Evolutionary conservation across 2,113 vertebrate species (phyloP).

Genomic region (Pachyramphus minor): DNA sequence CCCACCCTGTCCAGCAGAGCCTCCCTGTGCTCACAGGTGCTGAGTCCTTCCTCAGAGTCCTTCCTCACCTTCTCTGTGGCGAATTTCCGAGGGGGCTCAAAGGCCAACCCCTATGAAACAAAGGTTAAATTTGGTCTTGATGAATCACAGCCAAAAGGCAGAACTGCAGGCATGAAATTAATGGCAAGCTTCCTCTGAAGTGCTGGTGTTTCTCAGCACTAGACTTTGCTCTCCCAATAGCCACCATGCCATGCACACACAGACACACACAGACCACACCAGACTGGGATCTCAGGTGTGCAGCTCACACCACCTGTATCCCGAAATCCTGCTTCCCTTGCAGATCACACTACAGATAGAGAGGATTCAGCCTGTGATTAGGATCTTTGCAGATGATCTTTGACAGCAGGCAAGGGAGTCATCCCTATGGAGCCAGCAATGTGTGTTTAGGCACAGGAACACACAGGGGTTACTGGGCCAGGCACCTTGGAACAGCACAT

Average conservation of each 20-base stretch:
- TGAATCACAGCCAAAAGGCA: not conserved
- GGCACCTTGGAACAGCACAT: not conserved
- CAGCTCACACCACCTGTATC: not conserved
- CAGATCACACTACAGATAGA: slow-evolving; percentile 6
- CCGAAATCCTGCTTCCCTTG: slow-evolving; percentile 24
- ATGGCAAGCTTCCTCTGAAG: not conserved
- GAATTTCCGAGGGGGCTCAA: not conserved
- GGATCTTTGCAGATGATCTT: not conserved
- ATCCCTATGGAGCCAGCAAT: not conserved
- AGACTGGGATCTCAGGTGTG: not conserved
- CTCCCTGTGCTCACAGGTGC: fast-evolving
- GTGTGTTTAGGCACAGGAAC: not conserved
- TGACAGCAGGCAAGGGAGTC: not conserved
- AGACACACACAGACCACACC: not conserved
- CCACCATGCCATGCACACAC: not conserved
- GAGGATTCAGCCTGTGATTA: not conserved
- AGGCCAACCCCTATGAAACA: not conserved
- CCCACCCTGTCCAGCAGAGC: not conserved
- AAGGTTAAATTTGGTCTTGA: not conserved
- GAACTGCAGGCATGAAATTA: not conserved
- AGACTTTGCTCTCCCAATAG: not conserved
- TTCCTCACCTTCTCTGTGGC: not conserved
- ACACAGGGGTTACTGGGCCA: fast-evolving
- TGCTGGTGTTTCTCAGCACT: not conserved
- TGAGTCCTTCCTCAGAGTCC: too few species aligned